These are phyloP conservation scores for Nycticryphes semicollaris DNA, from an alignment of 2,113 vertebrate species.

Conservation along the genomic window DNA sequence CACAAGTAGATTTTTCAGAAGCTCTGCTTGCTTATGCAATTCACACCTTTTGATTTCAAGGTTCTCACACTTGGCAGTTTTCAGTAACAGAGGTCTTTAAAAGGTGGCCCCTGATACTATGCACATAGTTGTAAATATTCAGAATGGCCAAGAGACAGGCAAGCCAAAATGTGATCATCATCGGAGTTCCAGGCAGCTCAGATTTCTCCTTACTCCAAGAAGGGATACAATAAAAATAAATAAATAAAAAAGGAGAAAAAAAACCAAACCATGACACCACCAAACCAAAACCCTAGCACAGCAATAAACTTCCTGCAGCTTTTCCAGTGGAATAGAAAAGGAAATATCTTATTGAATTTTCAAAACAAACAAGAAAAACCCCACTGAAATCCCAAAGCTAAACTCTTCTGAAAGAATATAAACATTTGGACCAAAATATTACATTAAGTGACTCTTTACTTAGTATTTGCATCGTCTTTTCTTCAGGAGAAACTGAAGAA, in stretches of 20 bases:
- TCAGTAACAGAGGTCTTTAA: neutral
- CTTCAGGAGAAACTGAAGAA: neutral
- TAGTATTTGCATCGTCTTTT: neutral
- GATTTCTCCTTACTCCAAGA: neutral
- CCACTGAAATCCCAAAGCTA: neutral
- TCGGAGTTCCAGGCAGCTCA: fast-evolving
- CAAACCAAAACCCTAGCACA: neutral
- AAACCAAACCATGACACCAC: neutral
- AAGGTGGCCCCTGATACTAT: neutral
- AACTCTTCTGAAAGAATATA: neutral
- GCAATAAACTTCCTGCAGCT: neutral
- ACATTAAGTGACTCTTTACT: neutral
- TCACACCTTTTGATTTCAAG: neutral
- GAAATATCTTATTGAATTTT: neutral
- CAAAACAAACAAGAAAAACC: neutral
- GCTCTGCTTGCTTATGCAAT: neutral
- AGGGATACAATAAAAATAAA: neutral
- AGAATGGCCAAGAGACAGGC: neutral
- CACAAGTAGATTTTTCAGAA: neutral
- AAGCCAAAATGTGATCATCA: neutral
- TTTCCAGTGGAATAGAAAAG: neutral
- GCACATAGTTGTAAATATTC: neutral
- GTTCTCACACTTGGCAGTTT: neutral
- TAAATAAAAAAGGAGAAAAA: neutral
- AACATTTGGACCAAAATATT: neutral